Conservation (phyloP, 2,113 vertebrate genomes). For the Podarcis muralis region DNA sequence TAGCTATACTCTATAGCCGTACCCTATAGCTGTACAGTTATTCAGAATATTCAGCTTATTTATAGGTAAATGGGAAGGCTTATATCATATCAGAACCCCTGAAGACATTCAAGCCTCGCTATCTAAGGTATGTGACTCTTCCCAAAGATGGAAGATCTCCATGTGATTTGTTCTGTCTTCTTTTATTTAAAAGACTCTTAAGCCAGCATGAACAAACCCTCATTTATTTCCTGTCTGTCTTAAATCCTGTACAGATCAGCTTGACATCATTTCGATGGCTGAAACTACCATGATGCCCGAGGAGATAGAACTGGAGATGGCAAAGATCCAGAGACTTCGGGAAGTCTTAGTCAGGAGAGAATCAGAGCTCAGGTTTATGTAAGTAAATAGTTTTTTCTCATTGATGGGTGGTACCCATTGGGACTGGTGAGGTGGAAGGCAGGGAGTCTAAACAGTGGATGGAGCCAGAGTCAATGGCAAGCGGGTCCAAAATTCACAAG, state of each 20-base stretch:
- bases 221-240: constrained; percentile 49
- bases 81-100: no score
- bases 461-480: no score
- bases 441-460: no score
- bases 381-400: constrained; percentile 72
- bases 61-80: no score
- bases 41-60: no score
- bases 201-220: constrained; percentile 24
- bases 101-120: no score
- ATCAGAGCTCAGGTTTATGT: constrained; percentile 99
- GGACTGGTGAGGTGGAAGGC: not conserved
- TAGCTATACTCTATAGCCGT: no score
- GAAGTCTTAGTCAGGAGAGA: constrained; percentile 96
- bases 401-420: not conserved
- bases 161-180: constrained; percentile 38
- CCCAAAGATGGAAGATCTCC: no score
- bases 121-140: no score
- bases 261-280: constrained; percentile 94
- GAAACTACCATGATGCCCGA: constrained; percentile 95
- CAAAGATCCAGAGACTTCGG: constrained; percentile 93
- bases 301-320: constrained; percentile 97
- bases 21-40: no score
- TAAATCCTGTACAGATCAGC: constrained; percentile 79
- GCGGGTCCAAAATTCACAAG: no score
- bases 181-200: not conserved